phyloP scores from a whole-genome alignment of 2,797 vertebrate genomes.

The Merluccius polli region DNA sequence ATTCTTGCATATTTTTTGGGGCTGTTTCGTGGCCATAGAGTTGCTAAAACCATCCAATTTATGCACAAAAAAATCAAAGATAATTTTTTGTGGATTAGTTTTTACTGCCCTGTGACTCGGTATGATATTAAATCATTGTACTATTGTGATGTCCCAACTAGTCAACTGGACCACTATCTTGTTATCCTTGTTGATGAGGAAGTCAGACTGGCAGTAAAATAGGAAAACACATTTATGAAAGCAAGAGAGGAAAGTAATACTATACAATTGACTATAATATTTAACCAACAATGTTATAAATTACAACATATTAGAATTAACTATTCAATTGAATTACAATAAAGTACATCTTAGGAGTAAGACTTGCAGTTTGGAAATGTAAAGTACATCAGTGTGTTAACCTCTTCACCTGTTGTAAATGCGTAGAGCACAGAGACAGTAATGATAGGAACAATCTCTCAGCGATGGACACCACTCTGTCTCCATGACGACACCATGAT shows the following conservation, averaged over 20 bases:
- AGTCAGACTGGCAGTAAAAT: not conserved
- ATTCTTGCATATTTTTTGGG: slow-evolving; percentile 40
- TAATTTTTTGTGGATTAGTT: slow-evolving; percentile 35
- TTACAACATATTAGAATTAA: no score
- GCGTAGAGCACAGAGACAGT: not conserved
- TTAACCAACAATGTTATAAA: not conserved
- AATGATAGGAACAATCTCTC: not conserved
- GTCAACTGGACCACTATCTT: no score
- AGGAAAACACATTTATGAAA: not conserved
- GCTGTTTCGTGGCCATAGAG: slow-evolving; percentile 58
- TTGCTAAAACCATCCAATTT: slow-evolving; percentile 49
- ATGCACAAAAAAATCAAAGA: slow-evolving; percentile 38
- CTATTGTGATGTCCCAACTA: no score
- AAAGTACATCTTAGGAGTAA: not conserved
- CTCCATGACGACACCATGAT: not conserved
- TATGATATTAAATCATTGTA: not conserved
- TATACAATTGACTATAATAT: not conserved
- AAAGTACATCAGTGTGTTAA: not conserved
- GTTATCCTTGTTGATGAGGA: not conserved
- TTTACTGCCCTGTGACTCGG: not conserved
- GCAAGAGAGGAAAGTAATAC: not conserved
- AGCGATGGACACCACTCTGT: not conserved
- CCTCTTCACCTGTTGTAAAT: not conserved
- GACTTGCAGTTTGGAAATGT: no score
- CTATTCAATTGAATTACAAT: not conserved